Evolutionary conservation across 2,113 vertebrate species (phyloP).

Genomic region (Phalacrocorax aristotelis): DNA sequence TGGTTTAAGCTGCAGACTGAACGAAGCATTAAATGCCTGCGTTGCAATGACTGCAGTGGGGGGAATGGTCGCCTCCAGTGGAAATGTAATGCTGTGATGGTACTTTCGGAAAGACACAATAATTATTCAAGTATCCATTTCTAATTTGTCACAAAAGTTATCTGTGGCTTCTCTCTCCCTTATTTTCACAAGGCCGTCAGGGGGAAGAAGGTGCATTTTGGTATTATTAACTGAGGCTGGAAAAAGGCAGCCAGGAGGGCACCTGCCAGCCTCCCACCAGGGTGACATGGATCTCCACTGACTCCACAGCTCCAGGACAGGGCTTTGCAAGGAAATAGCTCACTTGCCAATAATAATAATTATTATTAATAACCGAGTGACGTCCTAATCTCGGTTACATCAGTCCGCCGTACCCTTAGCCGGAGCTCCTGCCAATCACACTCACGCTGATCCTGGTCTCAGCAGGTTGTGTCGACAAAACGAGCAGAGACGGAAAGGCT

Average conservation of each 20-base stretch:
- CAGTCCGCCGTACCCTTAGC: background rate
- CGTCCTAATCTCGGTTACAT: background rate
- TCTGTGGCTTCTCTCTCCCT: background rate
- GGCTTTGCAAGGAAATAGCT: background rate
- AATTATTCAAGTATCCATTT: background rate
- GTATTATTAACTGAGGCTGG: background rate
- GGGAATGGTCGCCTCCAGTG: background rate
- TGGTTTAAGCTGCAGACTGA: background rate
- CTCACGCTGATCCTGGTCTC: background rate
- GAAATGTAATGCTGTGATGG: background rate
- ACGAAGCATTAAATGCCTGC: background rate
- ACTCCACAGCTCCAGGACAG: background rate
- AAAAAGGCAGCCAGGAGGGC: background rate
- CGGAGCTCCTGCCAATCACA: background rate
- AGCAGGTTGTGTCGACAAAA: background rate
- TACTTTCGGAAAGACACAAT: background rate
- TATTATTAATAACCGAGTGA: background rate
- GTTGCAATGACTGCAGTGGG: conserved; percentile 6
- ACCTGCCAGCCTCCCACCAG: background rate
- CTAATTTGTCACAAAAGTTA: background rate
- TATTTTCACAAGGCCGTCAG: background rate
- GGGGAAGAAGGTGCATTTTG: background rate
- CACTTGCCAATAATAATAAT: background rate
- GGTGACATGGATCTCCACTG: background rate
- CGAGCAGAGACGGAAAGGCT: background rate